These are phyloP conservation scores for Bombus terrestris DNA, from an alignment of 1,140 invertebrate genomes.

Conservation along the genomic window DNA sequence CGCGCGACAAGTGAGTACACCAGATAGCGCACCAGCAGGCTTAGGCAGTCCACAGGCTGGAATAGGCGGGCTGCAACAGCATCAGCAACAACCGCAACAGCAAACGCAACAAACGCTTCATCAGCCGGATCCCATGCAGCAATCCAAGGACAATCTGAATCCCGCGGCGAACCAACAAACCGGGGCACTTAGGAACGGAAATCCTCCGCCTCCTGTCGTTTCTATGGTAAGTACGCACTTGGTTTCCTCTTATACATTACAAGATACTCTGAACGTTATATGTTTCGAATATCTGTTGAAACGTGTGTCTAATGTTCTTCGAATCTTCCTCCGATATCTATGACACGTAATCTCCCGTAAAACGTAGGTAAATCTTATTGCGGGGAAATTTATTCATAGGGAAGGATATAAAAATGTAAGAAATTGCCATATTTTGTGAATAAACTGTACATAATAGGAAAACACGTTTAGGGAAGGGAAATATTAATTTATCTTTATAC, in stretches of 20 bases:
- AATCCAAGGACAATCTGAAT: slow-evolving; percentile 81
- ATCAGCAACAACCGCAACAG: slow-evolving; percentile 76
- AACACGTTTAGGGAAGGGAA: no score
- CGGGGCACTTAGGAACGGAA: slow-evolving; percentile 79
- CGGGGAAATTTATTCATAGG: not conserved
- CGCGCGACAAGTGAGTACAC: slow-evolving; percentile 81
- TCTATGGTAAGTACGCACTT: slow-evolving; percentile 76
- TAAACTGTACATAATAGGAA: not conserved
- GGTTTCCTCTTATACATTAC: not conserved
- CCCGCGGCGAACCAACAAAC: slow-evolving; percentile 79
- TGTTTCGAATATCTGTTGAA: not conserved
- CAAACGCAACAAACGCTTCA: slow-evolving; percentile 75
- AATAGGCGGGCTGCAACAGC: slow-evolving; percentile 78
- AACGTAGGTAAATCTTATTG: not conserved
- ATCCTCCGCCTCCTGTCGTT: slow-evolving; percentile 80
- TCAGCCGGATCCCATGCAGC: slow-evolving; percentile 80
- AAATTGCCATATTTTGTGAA: not conserved
- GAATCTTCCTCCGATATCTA: not conserved
- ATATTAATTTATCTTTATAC: no score
- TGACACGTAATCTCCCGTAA: not conserved
- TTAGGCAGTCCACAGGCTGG: slow-evolving; percentile 80
- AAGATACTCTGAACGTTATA: not conserved
- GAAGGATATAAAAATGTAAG: not conserved
- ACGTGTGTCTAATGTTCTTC: not conserved
- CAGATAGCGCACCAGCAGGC: slow-evolving; percentile 80